phyloP scores from a whole-genome alignment of 2,888 invertebrate species.

The Lycaena phlaeas region DNA sequence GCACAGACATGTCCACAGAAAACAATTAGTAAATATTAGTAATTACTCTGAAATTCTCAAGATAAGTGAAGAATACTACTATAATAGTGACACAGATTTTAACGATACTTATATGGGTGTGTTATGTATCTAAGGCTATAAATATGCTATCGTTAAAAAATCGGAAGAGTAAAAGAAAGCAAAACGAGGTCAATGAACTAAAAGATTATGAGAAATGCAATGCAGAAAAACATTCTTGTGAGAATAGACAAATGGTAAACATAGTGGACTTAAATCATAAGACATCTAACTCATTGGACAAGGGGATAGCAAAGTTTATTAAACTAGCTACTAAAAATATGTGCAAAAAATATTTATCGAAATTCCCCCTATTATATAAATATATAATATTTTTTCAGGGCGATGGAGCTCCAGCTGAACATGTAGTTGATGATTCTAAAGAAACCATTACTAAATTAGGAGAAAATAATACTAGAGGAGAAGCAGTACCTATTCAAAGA shows the following conservation, averaged over 20 bases:
- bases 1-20: too few species aligned
- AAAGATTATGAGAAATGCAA: slow-evolving; percentile 29
- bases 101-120: too few species aligned
- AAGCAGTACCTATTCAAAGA: slow-evolving; percentile 26
- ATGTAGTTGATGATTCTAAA: slow-evolving; percentile 21
- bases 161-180: slow-evolving; percentile 32
- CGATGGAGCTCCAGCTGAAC: slow-evolving; percentile 31
- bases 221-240: slow-evolving; percentile 24
- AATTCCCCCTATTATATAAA: too few species aligned
- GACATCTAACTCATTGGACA: not conserved
- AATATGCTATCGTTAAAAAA: slow-evolving; percentile 25
- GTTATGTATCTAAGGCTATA: not conserved
- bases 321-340: too few species aligned
- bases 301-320: too few species aligned
- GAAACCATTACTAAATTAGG: slow-evolving; percentile 14
- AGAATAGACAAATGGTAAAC: slow-evolving; percentile 36
- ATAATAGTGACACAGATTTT: too few species aligned
- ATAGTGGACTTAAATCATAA: slow-evolving; percentile 16
- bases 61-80: too few species aligned
- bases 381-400: slow-evolving; percentile 27
- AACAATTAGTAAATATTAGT: too few species aligned
- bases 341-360: too few species aligned
- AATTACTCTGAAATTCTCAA: too few species aligned
- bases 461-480: too few species aligned
- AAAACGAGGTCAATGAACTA: slow-evolving; percentile 48